Evolutionary conservation across 2,888 invertebrate species (phyloP).

Genomic region (Agrilus mali): DNA sequence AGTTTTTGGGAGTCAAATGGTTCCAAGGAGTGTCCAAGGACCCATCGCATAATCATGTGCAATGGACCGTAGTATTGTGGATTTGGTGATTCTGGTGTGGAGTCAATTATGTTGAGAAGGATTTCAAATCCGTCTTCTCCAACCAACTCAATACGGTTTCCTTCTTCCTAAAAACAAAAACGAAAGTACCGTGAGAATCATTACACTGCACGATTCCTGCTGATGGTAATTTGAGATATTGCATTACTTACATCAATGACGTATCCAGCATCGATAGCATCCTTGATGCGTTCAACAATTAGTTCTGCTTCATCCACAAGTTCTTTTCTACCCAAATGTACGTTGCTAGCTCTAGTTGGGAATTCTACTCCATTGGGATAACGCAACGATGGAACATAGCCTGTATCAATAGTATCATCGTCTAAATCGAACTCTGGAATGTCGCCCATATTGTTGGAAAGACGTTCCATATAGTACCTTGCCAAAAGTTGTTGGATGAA

Average conservation of each 20-base stretch:
- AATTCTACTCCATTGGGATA: slow-evolving; percentile 53
- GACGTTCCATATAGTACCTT: slow-evolving; percentile 63
- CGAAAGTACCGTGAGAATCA: neutral
- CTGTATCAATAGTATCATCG: slow-evolving; percentile 39
- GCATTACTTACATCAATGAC: slow-evolving; percentile 25
- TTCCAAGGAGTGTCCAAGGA: slow-evolving; percentile 33
- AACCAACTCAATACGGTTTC: slow-evolving; percentile 40
- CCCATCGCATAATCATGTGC: slow-evolving; percentile 39
- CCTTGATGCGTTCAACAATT: slow-evolving; percentile 32
- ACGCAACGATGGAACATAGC: slow-evolving; percentile 50
- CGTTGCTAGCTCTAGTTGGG: slow-evolving; percentile 47
- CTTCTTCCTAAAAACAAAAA: slow-evolving; percentile 14
- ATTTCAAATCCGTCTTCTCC: slow-evolving; percentile 49
- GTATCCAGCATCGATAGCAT: slow-evolving; percentile 44
- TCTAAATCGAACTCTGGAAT: slow-evolving; percentile 43
- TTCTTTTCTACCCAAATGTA: slow-evolving; percentile 9
- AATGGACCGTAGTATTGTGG: slow-evolving; percentile 45
- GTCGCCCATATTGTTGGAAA: slow-evolving; percentile 56
- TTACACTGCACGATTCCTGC: too few relatives aligned
- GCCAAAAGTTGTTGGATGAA: slow-evolving; percentile 54
- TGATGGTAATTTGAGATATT: too few relatives aligned
- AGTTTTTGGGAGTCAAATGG: slow-evolving; percentile 29
- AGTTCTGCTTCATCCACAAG: too few relatives aligned
- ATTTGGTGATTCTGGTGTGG: slow-evolving; percentile 49
- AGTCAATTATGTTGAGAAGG: slow-evolving; percentile 52